Evolutionary conservation across 2,113 vertebrate species (phyloP).

Genomic region (Dasyurus viverrinus): DNA sequence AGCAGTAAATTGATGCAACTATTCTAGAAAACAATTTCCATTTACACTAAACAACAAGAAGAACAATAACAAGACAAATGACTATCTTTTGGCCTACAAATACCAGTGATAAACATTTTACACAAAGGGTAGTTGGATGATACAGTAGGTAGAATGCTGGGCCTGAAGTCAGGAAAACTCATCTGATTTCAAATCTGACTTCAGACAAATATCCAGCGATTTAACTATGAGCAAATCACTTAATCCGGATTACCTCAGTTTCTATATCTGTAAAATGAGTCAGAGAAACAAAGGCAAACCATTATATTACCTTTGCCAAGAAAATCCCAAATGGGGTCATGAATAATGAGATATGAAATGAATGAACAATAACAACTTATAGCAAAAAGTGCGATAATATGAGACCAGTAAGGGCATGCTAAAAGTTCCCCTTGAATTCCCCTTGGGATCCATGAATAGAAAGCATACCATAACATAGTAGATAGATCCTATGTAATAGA

Average conservation of each 20-base stretch:
- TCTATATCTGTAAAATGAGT: background rate
- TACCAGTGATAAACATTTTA: background rate
- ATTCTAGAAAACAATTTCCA: background rate
- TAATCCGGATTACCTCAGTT: background rate
- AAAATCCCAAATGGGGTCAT: background rate
- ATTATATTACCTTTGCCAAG: background rate
- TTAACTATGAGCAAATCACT: background rate
- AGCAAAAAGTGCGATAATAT: background rate
- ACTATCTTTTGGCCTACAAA: background rate
- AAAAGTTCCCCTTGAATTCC: background rate
- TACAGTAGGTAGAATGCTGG: background rate
- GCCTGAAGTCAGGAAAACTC: no score
- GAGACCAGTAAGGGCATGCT: background rate
- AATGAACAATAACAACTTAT: background rate
- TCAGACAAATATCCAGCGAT: background rate
- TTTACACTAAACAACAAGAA: background rate
- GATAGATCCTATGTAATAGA: background rate
- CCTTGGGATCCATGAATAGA: background rate
- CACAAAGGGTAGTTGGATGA: background rate
- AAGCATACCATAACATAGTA: background rate
- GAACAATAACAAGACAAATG: background rate
- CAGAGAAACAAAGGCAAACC: background rate
- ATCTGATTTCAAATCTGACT: background rate
- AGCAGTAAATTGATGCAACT: background rate
- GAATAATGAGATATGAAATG: background rate